A percentile compares a stretch with the other conserved stretches of the same genome.
Conservation (phyloP, 2,113 vertebrate species). For the Phocoena phocoena region DNA sequence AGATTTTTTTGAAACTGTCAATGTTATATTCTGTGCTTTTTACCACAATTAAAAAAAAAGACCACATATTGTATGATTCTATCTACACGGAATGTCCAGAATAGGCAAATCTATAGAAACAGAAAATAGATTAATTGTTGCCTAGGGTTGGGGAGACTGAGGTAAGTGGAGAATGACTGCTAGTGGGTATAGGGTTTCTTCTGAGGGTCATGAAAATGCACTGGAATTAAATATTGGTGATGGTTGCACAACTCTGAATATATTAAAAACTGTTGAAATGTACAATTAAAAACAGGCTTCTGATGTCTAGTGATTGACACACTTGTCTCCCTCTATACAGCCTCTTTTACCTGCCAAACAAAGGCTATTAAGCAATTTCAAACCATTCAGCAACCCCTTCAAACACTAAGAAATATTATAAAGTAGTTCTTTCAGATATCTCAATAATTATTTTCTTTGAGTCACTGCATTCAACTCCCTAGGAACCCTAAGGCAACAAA, state of each 20-base stretch:
- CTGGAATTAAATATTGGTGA: neutral
- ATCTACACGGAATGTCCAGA: neutral
- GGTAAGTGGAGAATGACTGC: neutral
- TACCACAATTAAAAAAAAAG: neutral
- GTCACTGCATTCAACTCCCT: slow-evolving; percentile 43
- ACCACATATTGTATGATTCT: neutral
- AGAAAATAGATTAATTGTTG: neutral
- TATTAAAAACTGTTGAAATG: neutral
- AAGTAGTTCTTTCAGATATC: slow-evolving; percentile 34
- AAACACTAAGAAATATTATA: slow-evolving; percentile 32
- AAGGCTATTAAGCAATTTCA: slow-evolving; percentile 35
- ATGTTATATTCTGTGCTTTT: neutral
- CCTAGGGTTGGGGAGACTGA: neutral
- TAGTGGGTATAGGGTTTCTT: neutral
- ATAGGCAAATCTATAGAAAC: neutral
- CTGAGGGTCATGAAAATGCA: neutral
- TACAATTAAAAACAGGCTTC: neutral
- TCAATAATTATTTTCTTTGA: slow-evolving; percentile 56
- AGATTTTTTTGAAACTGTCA: neutral
- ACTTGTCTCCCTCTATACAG: neutral
- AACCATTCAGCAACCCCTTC: slow-evolving; percentile 42
- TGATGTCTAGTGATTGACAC: neutral
- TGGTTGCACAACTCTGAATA: neutral
- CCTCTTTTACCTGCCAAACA: slow-evolving; percentile 47
- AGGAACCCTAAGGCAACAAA: slow-evolving; percentile 42